phyloP scores from a whole-genome alignment of 2,888 invertebrate species.

The Drosophila demipolita region DNA sequence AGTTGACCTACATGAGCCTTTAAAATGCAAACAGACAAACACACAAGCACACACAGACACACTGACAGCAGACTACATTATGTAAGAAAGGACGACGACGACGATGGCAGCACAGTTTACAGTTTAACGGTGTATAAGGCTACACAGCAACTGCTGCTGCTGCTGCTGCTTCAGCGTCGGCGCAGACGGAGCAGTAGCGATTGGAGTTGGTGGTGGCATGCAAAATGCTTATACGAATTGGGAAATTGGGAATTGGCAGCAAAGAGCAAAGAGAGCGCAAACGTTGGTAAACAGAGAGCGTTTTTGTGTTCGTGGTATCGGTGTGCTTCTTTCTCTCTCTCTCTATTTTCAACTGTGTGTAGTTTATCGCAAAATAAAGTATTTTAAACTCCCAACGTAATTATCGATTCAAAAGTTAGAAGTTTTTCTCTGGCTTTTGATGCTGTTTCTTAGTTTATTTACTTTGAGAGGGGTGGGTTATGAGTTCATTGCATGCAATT shows the following conservation, averaged over 20 bases:
- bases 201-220: conserved; percentile 60
- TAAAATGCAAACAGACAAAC: conserved; percentile 66
- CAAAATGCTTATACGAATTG: conserved; percentile 31
- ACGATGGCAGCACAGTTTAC: conserved; percentile 45
- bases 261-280: conserved; percentile 19
- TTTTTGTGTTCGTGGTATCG: conserved; percentile 22
- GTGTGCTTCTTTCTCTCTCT: not conserved
- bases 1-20: conserved; percentile 75
- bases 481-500: conserved; percentile 72
- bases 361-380: conserved; percentile 47
- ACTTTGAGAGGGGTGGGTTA: conserved; percentile 3
- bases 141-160: conserved; percentile 10
- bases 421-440: conserved; percentile 16
- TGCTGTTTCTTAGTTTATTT: conserved; percentile 5
- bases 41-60: conserved; percentile 4
- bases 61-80: conserved; percentile 44
- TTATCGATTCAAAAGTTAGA: conserved; percentile 54
- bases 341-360: not conserved
- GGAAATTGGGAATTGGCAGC: conserved; percentile 26
- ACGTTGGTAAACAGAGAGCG: conserved; percentile 57
- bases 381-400: conserved; percentile 52
- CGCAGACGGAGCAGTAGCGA: conserved; percentile 59
- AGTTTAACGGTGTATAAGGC: conserved; percentile 67
- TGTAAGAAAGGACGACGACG: conserved; percentile 63
- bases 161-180: conserved; percentile 62